A percentile compares a stretch with the other conserved stretches of the same genome.
Conservation (phyloP, 2,797 vertebrate species). For the Tragopan temminckii region DNA sequence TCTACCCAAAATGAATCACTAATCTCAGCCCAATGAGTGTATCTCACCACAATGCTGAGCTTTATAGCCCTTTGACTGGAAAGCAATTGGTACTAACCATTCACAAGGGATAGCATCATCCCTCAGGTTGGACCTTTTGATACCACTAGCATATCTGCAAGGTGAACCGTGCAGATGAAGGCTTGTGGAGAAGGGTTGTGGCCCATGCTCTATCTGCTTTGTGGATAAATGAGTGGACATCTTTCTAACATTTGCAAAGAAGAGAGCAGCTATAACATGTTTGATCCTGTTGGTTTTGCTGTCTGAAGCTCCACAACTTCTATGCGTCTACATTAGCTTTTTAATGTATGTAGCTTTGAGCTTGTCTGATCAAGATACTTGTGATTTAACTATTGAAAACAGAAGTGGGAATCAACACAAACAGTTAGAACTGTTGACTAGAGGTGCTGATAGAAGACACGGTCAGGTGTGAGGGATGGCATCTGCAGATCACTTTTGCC, state of each 20-base stretch:
- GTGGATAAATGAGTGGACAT: background rate
- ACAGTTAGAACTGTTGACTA: background rate
- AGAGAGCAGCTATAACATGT: rapidly evolving
- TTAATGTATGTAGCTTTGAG: background rate
- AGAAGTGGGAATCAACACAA: background rate
- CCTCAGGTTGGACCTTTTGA: background rate
- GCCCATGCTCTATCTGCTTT: rapidly evolving
- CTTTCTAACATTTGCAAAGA: background rate
- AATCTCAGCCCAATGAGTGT: background rate
- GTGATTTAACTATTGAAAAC: background rate
- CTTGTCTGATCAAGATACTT: background rate
- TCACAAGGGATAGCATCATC: rapidly evolving
- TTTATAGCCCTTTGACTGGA: background rate
- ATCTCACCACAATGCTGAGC: background rate
- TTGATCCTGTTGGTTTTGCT: background rate
- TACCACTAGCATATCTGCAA: background rate
- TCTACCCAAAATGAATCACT: background rate
- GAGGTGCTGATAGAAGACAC: background rate
- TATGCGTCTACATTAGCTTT: background rate
- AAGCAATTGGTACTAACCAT: background rate
- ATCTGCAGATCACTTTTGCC: background rate
- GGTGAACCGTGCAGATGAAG: too few species aligned
- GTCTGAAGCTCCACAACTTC: background rate
- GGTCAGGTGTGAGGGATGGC: background rate
- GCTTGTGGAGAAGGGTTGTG: background rate